Percentiles rank a stretch among this genome's conserved stretches.
These are phyloP conservation scores for Planococcus citri DNA, from an alignment of 1,140 invertebrate species.

Conservation along the genomic window DNA sequence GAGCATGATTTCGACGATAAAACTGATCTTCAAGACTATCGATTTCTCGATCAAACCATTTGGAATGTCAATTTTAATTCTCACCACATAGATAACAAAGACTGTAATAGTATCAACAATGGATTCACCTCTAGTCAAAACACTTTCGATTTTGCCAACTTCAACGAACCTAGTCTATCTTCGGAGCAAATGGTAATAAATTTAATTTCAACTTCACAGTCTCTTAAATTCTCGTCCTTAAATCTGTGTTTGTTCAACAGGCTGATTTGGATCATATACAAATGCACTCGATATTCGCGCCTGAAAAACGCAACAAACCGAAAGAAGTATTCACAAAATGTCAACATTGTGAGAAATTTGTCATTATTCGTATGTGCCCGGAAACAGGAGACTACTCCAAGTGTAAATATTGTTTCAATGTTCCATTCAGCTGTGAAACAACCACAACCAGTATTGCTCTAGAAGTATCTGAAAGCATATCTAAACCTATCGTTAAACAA, in stretches of 20 bases:
- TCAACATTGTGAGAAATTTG: neutral
- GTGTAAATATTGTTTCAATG: constrained; percentile 9
- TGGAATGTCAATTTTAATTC: neutral
- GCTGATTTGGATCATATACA: neutral
- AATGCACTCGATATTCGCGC: constrained; percentile 11
- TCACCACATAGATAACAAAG: neutral
- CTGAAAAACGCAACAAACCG: neutral
- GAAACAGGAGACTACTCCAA: neutral
- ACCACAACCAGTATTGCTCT: neutral
- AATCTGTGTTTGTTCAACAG: neutral
- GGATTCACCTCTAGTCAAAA: neutral
- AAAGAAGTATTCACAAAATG: constrained; percentile 8
- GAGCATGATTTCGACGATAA: neutral
- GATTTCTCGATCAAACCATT: too few relatives aligned
- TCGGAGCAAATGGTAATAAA: neutral
- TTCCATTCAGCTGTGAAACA: neutral
- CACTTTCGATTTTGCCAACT: neutral
- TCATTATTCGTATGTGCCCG: constrained; percentile 1
- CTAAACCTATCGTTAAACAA: neutral
- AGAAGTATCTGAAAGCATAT: neutral
- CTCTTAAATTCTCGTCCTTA: neutral
- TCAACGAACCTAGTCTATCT: neutral
- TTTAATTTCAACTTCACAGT: neutral
- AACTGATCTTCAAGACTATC: neutral
- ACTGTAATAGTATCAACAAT: neutral